Percentiles rank a stretch among this genome's conserved stretches.
phyloP scores from a whole-genome alignment of 2,888 invertebrate genomes.

The Calliscelio sp. region DNA sequence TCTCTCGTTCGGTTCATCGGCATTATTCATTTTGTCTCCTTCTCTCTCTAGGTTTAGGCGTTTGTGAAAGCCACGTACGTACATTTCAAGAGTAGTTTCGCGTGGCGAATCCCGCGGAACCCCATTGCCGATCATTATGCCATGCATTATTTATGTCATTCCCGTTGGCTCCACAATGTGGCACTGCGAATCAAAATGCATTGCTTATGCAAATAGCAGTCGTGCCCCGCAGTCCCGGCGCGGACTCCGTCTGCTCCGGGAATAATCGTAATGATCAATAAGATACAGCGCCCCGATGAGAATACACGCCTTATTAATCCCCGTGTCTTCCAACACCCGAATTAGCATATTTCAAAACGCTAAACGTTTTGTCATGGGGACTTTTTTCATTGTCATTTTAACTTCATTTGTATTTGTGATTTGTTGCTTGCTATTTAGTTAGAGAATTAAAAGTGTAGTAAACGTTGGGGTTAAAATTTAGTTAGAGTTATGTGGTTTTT shows the following conservation, averaged over 20 bases:
- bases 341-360: slow-evolving; percentile 50
- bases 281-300: slow-evolving; percentile 75
- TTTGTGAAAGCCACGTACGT: slow-evolving; percentile 60
- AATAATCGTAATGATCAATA: slow-evolving; percentile 83
- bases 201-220: slow-evolving; percentile 85
- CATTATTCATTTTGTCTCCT: background rate
- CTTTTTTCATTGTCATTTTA: too few relatives aligned
- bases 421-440: too few relatives aligned
- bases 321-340: slow-evolving; percentile 12
- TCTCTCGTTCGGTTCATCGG: too few relatives aligned
- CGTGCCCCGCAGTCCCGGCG: slow-evolving; percentile 78
- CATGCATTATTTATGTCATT: slow-evolving; percentile 85
- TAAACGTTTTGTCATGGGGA: background rate
- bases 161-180: slow-evolving; percentile 74
- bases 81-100: slow-evolving; percentile 62
- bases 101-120: slow-evolving; percentile 72
- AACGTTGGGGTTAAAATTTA: too few relatives aligned
- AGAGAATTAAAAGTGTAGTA: too few relatives aligned
- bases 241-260: slow-evolving; percentile 77
- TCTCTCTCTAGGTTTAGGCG: slow-evolving; percentile 19
- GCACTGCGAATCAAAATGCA: slow-evolving; percentile 85
- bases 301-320: slow-evolving; percentile 61
- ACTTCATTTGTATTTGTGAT: too few relatives aligned
- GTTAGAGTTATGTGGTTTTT: too few relatives aligned
- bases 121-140: slow-evolving; percentile 81